Evolutionary conservation across 2,888 invertebrate genomes (phyloP).

Genomic region (Onchidella celtica): DNA sequence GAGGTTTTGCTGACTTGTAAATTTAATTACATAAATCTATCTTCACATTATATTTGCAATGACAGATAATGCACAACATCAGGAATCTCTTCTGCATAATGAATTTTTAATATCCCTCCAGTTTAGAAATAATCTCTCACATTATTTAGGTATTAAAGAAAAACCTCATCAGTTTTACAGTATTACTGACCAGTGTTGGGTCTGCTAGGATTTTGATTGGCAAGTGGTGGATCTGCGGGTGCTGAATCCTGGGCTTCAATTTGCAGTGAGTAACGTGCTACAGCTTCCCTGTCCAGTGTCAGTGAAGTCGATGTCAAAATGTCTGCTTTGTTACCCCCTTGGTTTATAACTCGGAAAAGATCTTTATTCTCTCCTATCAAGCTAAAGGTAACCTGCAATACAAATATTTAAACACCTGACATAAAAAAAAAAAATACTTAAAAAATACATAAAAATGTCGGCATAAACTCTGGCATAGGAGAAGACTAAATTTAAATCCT

Average conservation of each 20-base stretch:
- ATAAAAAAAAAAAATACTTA: conserved; percentile 1
- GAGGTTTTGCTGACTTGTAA: no score
- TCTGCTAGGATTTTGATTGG: not conserved
- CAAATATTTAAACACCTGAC: no score
- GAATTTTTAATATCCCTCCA: not conserved
- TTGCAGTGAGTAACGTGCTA: not conserved
- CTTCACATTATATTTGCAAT: no score
- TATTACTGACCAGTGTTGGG: conserved; percentile 12
- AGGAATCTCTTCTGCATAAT: not conserved
- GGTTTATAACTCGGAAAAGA: not conserved
- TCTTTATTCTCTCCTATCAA: not conserved
- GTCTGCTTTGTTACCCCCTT: conserved; percentile 18
- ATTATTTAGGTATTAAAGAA: not conserved
- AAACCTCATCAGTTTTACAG: not conserved
- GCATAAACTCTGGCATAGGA: no score
- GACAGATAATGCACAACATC: no score
- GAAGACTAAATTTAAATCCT: no score
- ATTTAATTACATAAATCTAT: no score
- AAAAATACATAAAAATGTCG: no score
- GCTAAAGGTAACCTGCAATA: conserved; percentile 32
- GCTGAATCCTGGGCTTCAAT: conserved; percentile 45
- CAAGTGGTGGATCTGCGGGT: not conserved
- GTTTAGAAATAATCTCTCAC: not conserved
- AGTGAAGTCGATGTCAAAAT: not conserved
- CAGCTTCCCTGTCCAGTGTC: conserved; percentile 37